Conservation (phyloP, 2,113 vertebrate genomes). For the Suncus etruscus region DNA sequence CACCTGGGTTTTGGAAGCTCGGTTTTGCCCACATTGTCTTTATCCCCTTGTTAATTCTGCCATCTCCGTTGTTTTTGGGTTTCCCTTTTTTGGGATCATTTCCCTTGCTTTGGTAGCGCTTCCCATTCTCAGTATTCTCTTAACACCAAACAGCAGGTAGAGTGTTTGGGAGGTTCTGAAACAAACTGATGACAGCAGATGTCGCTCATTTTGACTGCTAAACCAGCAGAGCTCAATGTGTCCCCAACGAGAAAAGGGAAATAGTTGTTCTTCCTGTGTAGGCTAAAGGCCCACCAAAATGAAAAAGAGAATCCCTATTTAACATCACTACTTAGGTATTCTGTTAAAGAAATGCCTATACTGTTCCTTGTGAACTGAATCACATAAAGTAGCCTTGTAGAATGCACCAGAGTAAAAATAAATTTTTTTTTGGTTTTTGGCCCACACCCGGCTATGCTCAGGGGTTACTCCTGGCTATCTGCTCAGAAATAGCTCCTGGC, state of each 20-base stretch:
- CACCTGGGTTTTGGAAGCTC: slow-evolving; percentile 17
- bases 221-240: slow-evolving; percentile 27
- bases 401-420: too few species aligned
- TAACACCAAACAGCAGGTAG: slow-evolving; percentile 52
- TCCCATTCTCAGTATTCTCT: slow-evolving; percentile 15
- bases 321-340: background rate
- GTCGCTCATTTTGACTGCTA: slow-evolving; percentile 63
- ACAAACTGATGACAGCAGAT: slow-evolving; percentile 71
- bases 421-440: too few species aligned
- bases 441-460: too few species aligned
- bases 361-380: slow-evolving; percentile 4
- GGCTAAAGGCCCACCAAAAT: slow-evolving; percentile 18
- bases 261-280: slow-evolving; percentile 9
- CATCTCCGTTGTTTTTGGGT: slow-evolving; percentile 5
- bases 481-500: too few species aligned
- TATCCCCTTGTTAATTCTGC: slow-evolving; percentile 19
- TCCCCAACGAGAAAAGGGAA: slow-evolving; percentile 1
- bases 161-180: slow-evolving; percentile 47
- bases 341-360: slow-evolving; percentile 30
- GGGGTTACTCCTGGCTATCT: too few species aligned
- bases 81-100: slow-evolving; percentile 23
- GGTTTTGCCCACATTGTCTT: slow-evolving; percentile 1
- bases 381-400: slow-evolving; percentile 41
- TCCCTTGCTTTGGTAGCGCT: background rate
- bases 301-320: slow-evolving; percentile 39